Evolutionary conservation across 30 jellyfish, hydroid and myxozoan genomes (phyloP).

Genomic region (Rhopilema esculentum): DNA sequence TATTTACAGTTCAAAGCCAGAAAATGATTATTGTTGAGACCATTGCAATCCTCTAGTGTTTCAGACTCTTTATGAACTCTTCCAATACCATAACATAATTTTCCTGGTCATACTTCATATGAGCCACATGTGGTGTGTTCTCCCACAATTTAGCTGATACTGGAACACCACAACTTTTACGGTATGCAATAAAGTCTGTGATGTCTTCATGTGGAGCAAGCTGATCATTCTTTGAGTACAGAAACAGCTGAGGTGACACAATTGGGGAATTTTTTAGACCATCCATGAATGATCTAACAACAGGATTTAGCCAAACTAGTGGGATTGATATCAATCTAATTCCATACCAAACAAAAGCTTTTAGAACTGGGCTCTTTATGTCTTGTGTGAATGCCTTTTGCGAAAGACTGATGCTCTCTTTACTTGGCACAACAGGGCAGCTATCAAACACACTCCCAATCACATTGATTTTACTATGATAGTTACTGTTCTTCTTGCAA

Average conservation of each 20-base stretch:
- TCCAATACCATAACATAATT: constrained; percentile 36
- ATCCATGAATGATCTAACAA: constrained; percentile 62
- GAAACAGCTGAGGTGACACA: constrained; percentile 70
- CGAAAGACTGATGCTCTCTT: constrained; percentile 54
- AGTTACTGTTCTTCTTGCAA: not conserved
- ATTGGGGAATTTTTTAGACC: constrained; percentile 55
- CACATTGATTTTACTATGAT: constrained; percentile 3
- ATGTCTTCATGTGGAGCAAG: constrained; percentile 82
- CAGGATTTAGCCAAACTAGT: constrained; percentile 66
- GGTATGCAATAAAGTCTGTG: constrained; percentile 55
- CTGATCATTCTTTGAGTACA: constrained; percentile 75
- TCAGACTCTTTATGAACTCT: constrained; percentile 30
- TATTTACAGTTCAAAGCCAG: too few species aligned
- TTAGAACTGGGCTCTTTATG: constrained; percentile 29
- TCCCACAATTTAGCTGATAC: constrained; percentile 53
- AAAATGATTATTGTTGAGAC: too few species aligned
- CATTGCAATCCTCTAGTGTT: not conserved
- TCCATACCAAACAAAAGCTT: constrained; percentile 26
- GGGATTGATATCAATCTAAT: constrained; percentile 12
- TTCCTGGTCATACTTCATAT: constrained; percentile 54
- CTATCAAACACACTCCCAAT: constrained; percentile 86
- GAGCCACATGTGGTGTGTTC: constrained; percentile 78
- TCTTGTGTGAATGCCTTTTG: constrained; percentile 65
- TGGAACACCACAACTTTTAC: constrained; percentile 62
- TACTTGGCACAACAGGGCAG: constrained; percentile 86